Percentiles rank a stretch among this genome's conserved stretches.
Evolutionary conservation across 2,797 vertebrate species (phyloP).

Genomic region (Tokudaia muenninki): DNA sequence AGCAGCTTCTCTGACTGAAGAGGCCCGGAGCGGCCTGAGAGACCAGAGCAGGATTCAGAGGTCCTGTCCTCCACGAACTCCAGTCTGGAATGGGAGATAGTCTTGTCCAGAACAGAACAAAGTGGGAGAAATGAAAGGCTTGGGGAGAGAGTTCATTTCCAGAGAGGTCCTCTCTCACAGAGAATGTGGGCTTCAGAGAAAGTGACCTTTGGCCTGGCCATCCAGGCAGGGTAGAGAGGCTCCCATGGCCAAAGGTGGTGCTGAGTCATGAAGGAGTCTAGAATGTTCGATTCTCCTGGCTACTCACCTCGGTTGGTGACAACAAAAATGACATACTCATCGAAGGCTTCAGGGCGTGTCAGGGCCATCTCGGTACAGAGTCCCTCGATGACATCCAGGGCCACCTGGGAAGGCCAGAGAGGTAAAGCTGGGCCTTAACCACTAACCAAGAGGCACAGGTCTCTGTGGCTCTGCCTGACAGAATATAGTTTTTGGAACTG

Average conservation of each 20-base stretch:
- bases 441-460: not conserved
- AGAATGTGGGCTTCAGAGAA: not conserved
- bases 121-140: not conserved
- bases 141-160: not conserved
- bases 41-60: not conserved
- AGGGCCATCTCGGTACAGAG: slow-evolving; percentile 96
- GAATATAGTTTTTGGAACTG: not conserved
- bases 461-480: too few species aligned
- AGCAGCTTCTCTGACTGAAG: not conserved
- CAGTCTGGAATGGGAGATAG: not conserved
- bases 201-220: not conserved
- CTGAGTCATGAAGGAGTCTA: not conserved
- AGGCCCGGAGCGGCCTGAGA: not conserved
- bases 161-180: not conserved
- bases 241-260: not conserved
- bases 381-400: slow-evolving; percentile 95
- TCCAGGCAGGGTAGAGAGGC: not conserved
- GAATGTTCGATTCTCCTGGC: not conserved
- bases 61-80: not conserved
- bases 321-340: slow-evolving; percentile 96
- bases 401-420: slow-evolving; percentile 88
- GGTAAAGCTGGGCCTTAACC: not conserved
- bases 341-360: slow-evolving; percentile 91
- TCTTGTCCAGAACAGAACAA: not conserved
- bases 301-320: slow-evolving; percentile 93